A percentile compares a stretch with the other conserved stretches of the same genome.
phyloP scores from a whole-genome alignment of 2,888 invertebrate genomes.

The Agapetus fuscipes region DNA sequence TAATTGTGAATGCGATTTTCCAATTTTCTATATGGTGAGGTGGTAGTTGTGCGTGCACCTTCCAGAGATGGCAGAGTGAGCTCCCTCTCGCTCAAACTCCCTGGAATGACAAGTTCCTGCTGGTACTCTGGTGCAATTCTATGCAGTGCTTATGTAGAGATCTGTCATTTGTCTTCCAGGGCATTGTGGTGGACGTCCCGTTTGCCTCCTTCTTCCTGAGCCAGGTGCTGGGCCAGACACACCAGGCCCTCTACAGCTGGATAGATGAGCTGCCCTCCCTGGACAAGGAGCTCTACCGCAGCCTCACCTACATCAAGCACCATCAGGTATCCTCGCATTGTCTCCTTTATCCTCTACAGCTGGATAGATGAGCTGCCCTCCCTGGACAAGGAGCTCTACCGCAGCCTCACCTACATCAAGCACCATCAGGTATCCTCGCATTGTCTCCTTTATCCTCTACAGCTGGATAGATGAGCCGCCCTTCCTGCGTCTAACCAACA shows the following conservation, averaged over 20 bases:
- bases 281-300: conserved; percentile 91
- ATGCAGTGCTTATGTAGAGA: too few species aligned
- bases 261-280: conserved; percentile 96
- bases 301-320: conserved; percentile 92
- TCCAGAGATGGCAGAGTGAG: too few species aligned
- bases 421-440: conserved; percentile 69
- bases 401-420: conserved; percentile 92
- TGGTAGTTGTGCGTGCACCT: too few species aligned
- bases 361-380: conserved; percentile 98
- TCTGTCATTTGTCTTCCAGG: conserved; percentile 48
- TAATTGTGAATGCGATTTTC: too few species aligned
- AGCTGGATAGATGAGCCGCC: conserved; percentile 98
- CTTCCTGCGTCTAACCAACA: too few species aligned
- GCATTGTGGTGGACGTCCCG: conserved; percentile 96
- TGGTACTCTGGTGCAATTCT: too few species aligned
- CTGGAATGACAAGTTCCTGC: too few species aligned
- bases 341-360: conserved; percentile 88
- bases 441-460: too few species aligned
- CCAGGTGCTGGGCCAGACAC: conserved; percentile 87
- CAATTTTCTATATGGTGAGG: too few species aligned
- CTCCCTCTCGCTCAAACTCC: too few species aligned
- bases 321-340: conserved; percentile 63
- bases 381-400: conserved; percentile 89
- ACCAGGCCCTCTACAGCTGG: conserved; percentile 90
- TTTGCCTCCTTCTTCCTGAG: conserved; percentile 98